Evolutionary conservation across 2,113 vertebrate species (phyloP).

Genomic region (Burhinus bistriatus): DNA sequence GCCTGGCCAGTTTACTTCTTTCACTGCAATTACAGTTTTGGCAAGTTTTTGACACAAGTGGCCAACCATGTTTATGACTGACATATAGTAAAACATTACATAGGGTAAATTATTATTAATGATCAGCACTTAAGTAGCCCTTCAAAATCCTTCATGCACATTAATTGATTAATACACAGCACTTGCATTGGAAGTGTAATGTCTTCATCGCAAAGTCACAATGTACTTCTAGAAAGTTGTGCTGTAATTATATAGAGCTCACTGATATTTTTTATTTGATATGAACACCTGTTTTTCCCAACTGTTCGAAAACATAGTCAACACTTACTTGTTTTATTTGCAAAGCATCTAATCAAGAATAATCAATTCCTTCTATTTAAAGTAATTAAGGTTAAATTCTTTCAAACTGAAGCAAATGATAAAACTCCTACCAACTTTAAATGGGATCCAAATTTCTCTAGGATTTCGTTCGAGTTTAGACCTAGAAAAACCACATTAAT

Average conservation of each 20-base stretch:
- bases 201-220: background rate
- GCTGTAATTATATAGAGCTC: background rate
- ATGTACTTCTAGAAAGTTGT: background rate
- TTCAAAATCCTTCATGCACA: background rate
- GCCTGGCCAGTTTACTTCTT: background rate
- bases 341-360: background rate
- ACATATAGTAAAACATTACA: background rate
- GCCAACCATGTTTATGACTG: background rate
- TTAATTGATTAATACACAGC: background rate
- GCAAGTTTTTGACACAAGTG: background rate
- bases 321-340: background rate
- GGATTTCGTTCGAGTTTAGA: background rate
- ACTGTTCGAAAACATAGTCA: background rate
- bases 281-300: background rate
- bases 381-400: background rate
- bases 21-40: background rate
- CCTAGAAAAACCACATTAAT: background rate
- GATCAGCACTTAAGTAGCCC: background rate
- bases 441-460: background rate
- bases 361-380: background rate
- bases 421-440: background rate
- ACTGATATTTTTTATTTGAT: background rate
- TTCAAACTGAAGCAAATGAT: background rate
- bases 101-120: background rate
- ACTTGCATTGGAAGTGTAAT: background rate